Base-by-base conservation (phyloP, 2,888 invertebrate species). In the Elegia similella region DNA sequence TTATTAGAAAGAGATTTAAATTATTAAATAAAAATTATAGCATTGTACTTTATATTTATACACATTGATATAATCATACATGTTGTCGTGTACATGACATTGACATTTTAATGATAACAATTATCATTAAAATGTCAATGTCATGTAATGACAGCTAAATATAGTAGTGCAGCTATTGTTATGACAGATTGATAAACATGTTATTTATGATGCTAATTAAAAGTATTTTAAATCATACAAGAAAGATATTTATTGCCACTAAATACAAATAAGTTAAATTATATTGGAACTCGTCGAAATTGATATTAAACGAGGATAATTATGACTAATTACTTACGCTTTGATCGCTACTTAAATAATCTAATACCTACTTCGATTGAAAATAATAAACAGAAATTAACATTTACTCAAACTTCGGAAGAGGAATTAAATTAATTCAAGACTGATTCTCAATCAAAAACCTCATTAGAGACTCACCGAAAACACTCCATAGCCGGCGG, bases 401-500 rank as follows among this genome's bases (percentile, higher is more conserved):
- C 68, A 74, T 72, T 73, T 68, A 62, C 63, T 54, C 62, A 67
- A 46, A 60, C 61, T 60, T 60, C 13, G 23, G 54, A 58, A 42
- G 42, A 58, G 59, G 65, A 67, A 70, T 70, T 60, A 70, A 73
- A 73, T 75, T 73, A 72, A 70, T 68, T 68, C 63, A 65, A 70
- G 63, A 70, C 66, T 56, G 62, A 71, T 70, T 72, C 69, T 68
- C 69, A 75, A 78, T 74, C 73, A 73, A 76, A 77, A 76, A 71
- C 70, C 69, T 75, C 68, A 70, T 75, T 75, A 82, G 44, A 30
- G 61, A 64, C 86, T 84, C 74, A 88, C 88, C 86, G 73, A 77
- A 82, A 80, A 75, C 72, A 73, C 80, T 84, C 84, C 86, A 88
- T 86, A 65, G 76, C 75, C 72, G 69, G 64, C 66, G 73, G 68